Evolutionary conservation across 2,888 invertebrate genomes (phyloP).

Genomic region (Ormyrus thymus): DNA sequence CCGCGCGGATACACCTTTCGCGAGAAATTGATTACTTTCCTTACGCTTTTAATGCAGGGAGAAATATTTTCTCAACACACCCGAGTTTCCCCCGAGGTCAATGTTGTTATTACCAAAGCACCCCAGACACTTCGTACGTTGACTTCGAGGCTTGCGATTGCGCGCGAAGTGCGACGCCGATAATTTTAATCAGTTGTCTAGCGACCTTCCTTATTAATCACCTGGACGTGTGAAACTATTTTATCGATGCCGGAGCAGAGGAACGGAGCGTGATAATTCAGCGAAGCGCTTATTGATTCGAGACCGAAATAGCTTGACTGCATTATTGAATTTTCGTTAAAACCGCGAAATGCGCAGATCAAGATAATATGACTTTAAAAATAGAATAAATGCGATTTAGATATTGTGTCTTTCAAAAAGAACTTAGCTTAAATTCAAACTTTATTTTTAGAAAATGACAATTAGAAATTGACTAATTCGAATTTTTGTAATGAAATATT

Average conservation of each 20-base stretch:
- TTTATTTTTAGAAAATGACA: background rate
- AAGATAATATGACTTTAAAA: background rate
- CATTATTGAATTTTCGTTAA: constrained; percentile 13
- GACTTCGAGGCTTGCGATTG: constrained; percentile 25
- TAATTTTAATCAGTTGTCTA: constrained; percentile 31
- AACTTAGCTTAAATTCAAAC: background rate
- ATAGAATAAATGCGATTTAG: background rate
- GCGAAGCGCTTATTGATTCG: constrained; percentile 24
- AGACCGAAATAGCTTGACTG: constrained; percentile 6
- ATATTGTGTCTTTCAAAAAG: background rate
- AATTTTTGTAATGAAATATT: too few species aligned
- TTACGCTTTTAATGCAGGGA: too few species aligned
- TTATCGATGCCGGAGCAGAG: constrained; percentile 7
- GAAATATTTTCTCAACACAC: too few species aligned
- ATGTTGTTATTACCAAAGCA: too few species aligned
- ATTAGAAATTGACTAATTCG: background rate
- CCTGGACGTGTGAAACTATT: constrained; percentile 29
- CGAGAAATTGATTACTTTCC: too few species aligned
- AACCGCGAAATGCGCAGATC: background rate
- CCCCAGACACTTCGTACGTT: too few species aligned
- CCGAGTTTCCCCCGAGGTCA: too few species aligned
- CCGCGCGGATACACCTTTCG: too few species aligned
- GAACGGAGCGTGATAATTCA: constrained; percentile 11
- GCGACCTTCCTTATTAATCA: constrained; percentile 34
- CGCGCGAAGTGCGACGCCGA: constrained; percentile 3